These are phyloP conservation scores for Protobothrops mucrosquamatus DNA, from an alignment of 2,113 vertebrate genomes.

Conservation along the genomic window DNA sequence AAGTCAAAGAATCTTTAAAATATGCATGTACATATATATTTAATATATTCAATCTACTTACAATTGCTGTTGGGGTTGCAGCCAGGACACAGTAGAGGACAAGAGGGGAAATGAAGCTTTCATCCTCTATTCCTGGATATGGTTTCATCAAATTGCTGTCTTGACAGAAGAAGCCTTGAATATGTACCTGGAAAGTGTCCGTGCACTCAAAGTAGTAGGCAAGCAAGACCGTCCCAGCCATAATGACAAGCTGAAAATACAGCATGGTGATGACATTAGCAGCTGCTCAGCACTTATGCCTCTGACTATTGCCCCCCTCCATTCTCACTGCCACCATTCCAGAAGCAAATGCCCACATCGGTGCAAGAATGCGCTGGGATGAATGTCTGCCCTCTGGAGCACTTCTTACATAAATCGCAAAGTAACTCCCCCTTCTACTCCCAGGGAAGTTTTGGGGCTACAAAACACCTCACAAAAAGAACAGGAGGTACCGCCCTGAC, in stretches of 20 bases:
- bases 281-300: constrained; percentile 45
- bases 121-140: constrained; percentile 89
- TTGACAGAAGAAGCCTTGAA: constrained; percentile 99
- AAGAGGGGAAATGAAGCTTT: constrained; percentile 92
- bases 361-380: constrained; percentile 21
- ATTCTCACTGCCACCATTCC: constrained; percentile 36
- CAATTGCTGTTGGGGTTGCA: constrained; percentile 86
- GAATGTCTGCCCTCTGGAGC: constrained; percentile 42
- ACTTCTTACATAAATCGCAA: constrained; percentile 72
- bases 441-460: constrained; percentile 33
- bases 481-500: constrained; percentile 19
- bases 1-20: neutral
- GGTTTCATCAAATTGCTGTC: constrained; percentile 97
- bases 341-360: constrained; percentile 31
- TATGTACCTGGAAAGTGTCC: constrained; percentile 90
- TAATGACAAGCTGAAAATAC: constrained; percentile 97
- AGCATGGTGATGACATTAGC: constrained; percentile 77
- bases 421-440: constrained; percentile 44
- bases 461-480: neutral
- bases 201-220: constrained; percentile 99
- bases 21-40: neutral
- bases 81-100: constrained; percentile 94
- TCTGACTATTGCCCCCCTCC: constrained; percentile 53
- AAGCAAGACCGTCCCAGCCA: constrained; percentile 94
- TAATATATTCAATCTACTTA: constrained; percentile 74